These are phyloP conservation scores for Sycophaga agraensis DNA, from an alignment of 1,140 invertebrate genomes.

Conservation along the genomic window DNA sequence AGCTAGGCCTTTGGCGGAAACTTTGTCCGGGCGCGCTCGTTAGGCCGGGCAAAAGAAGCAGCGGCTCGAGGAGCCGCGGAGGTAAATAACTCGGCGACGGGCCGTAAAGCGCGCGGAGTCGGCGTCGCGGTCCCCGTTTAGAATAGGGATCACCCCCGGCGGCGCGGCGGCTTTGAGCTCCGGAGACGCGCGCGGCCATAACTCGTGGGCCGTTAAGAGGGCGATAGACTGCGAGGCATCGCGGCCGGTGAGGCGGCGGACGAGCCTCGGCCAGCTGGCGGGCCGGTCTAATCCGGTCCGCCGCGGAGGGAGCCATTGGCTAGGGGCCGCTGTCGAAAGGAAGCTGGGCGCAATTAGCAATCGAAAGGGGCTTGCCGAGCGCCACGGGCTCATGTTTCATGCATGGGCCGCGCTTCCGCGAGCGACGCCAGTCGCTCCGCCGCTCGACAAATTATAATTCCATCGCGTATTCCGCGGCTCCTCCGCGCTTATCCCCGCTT, in stretches of 20 bases:
- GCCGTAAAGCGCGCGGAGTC: too few relatives aligned
- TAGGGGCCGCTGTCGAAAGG: too few relatives aligned
- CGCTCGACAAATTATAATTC: conserved; percentile 59
- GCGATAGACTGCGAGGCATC: too few relatives aligned
- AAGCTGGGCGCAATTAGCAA: conserved; percentile 46
- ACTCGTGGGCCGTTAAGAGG: conserved; percentile 25
- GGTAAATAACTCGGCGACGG: too few relatives aligned
- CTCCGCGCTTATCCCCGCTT: too few relatives aligned
- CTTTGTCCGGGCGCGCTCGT: conserved; percentile 8
- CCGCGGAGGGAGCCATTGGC: too few relatives aligned
- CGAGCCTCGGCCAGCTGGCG: conserved; percentile 2
- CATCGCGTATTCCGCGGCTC: conserved; percentile 40
- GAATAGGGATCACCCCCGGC: too few relatives aligned
- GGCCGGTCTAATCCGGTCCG: too few relatives aligned
- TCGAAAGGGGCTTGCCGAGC: conserved; percentile 35
- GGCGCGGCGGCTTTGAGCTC: too few relatives aligned
- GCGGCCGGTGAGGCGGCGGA: conserved; percentile 3
- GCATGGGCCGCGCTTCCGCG: conserved; percentile 53
- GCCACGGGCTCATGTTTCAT: conserved; percentile 52
- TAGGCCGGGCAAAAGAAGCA: too few relatives aligned
- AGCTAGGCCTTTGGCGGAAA: conserved; percentile 1
- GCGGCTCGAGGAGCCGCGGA: too few relatives aligned
- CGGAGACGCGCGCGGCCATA: neutral
- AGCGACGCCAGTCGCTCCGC: conserved; percentile 17
- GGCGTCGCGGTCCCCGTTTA: too few relatives aligned